phyloP scores from a whole-genome alignment of 2,113 vertebrate genomes.

The Lathamus discolor region DNA sequence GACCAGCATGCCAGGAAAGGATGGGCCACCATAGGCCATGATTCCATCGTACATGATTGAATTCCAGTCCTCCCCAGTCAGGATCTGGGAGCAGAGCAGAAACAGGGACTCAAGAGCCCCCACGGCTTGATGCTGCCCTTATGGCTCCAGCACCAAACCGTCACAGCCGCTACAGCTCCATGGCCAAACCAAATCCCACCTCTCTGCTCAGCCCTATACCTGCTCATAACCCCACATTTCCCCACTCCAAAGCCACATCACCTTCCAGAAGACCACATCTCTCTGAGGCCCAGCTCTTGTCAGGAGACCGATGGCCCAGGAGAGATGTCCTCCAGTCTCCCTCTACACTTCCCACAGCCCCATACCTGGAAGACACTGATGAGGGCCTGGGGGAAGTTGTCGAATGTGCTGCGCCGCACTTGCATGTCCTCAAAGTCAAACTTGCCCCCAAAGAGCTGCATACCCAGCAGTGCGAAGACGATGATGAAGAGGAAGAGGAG shows the following conservation, averaged over 20 bases:
- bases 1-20: slow-evolving; percentile 89
- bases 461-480: slow-evolving; percentile 94
- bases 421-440: slow-evolving; percentile 87
- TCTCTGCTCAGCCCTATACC: neutral
- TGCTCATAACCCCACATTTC: neutral
- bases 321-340: neutral
- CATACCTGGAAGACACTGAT: slow-evolving; percentile 97
- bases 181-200: neutral
- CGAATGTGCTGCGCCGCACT: slow-evolving; percentile 90
- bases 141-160: neutral
- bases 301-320: neutral
- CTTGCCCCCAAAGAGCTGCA: slow-evolving; percentile 97
- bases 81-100: slow-evolving; percentile 74
- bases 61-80: slow-evolving; percentile 96
- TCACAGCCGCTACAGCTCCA: neutral
- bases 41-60: slow-evolving; percentile 94
- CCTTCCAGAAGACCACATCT: neutral
- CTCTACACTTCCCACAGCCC: neutral
- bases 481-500: slow-evolving; percentile 96
- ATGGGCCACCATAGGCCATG: slow-evolving; percentile 90
- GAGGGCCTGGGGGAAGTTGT: slow-evolving; percentile 96
- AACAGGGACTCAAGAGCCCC: neutral
- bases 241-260: neutral
- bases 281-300: neutral
- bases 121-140: neutral